Conservation (phyloP, 2,113 vertebrate genomes). For the Lophotis ruficrista region DNA sequence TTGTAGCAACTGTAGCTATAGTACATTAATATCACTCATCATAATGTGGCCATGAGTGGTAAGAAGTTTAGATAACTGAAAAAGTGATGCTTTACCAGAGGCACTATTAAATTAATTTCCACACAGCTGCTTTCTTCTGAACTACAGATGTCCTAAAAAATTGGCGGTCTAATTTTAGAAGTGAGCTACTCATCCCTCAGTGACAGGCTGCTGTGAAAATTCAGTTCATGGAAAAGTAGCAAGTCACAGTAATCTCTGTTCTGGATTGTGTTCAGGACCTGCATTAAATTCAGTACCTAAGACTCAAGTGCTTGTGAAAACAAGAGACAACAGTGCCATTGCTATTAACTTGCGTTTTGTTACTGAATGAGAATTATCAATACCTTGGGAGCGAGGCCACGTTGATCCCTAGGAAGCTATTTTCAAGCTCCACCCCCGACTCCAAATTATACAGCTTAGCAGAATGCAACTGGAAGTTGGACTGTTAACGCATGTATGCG, state of each 20-base stretch:
- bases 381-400: neutral
- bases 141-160: slow-evolving; percentile 42
- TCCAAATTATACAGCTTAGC: neutral
- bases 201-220: neutral
- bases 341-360: neutral
- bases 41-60: neutral
- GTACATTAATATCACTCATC: neutral
- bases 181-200: neutral
- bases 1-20: neutral
- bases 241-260: neutral
- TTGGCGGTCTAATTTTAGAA: slow-evolving; percentile 40
- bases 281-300: neutral
- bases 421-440: neutral
- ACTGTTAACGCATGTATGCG: neutral
- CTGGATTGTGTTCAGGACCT: neutral
- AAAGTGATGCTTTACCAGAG: slow-evolving; percentile 52
- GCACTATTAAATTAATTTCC: slow-evolving; percentile 47
- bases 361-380: neutral
- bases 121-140: slow-evolving; percentile 38
- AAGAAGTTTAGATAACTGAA: slow-evolving; percentile 30
- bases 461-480: neutral
- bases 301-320: neutral
- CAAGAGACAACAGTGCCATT: neutral
- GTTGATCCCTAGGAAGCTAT: neutral
- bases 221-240: neutral